These are phyloP conservation scores for Pachycephala philippinensis DNA, from an alignment of 2,113 vertebrate species.

Conservation along the genomic window DNA sequence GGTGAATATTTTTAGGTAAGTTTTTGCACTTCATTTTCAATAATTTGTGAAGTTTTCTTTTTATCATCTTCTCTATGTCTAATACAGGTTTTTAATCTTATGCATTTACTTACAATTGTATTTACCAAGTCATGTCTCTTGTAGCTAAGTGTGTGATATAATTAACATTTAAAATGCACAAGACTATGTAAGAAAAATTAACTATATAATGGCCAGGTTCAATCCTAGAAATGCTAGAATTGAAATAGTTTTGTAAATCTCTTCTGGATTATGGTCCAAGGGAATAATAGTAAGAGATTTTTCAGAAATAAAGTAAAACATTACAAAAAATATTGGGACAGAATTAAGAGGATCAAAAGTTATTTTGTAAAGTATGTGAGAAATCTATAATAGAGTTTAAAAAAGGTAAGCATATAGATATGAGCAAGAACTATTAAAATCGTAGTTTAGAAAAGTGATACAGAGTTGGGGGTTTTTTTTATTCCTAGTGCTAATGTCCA, in stretches of 20 bases:
- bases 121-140: background rate
- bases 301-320: background rate
- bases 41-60: background rate
- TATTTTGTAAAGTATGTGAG: background rate
- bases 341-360: background rate
- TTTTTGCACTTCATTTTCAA: background rate
- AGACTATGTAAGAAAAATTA: background rate
- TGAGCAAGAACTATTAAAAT: background rate
- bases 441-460: background rate
- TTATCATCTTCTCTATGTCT: background rate
- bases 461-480: background rate
- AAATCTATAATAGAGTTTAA: background rate
- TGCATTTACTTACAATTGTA: background rate
- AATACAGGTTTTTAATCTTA: background rate
- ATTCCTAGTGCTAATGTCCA: background rate
- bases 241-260: background rate
- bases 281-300: background rate
- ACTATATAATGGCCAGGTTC: background rate
- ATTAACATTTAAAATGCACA: background rate
- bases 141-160: background rate
- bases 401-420: background rate
- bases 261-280: background rate
- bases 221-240: background rate
- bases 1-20: constrained; percentile 6
- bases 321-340: background rate